These are phyloP conservation scores for Neoascia interrupta DNA, from an alignment of 2,888 invertebrate species.

Conservation along the genomic window DNA sequence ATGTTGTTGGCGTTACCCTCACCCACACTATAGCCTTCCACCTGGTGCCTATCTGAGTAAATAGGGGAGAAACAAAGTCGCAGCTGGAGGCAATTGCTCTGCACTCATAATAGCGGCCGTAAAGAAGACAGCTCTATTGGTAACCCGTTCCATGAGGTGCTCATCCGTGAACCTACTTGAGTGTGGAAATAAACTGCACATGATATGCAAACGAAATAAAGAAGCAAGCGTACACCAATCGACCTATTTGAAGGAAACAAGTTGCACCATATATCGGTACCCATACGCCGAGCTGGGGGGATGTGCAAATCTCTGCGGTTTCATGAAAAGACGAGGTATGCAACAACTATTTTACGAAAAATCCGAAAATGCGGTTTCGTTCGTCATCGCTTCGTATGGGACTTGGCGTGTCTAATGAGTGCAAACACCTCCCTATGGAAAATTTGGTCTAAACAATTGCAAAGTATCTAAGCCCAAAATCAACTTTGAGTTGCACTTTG, in stretches of 20 bases:
- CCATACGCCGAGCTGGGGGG: constrained; percentile 6
- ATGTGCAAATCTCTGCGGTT: constrained; percentile 55
- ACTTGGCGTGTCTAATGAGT: too few relatives aligned
- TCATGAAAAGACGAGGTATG: constrained; percentile 45
- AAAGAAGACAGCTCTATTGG: constrained; percentile 39
- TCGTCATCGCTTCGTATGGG: too few relatives aligned
- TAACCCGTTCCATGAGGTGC: constrained; percentile 34
- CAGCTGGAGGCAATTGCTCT: constrained; percentile 11
- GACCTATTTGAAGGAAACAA: constrained; percentile 30
- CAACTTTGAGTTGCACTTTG: too few relatives aligned
- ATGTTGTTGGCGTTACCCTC: too few relatives aligned
- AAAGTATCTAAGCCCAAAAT: too few relatives aligned
- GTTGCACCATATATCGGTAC: constrained; percentile 33
- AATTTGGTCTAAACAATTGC: background rate
- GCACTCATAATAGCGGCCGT: background rate
- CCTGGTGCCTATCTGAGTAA: too few relatives aligned
- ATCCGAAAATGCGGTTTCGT: constrained; percentile 54
- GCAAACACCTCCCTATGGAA: too few relatives aligned
- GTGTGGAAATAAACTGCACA: constrained; percentile 40
- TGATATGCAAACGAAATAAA: constrained; percentile 17
- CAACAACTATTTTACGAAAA: constrained; percentile 53
- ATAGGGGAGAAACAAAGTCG: constrained; percentile 3
- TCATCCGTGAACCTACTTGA: constrained; percentile 33
- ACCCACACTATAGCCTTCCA: constrained; percentile 7
- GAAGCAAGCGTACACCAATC: constrained; percentile 21